phyloP scores from a whole-genome alignment of 2,797 vertebrate species.

The Coccyzus lansbergi region DNA sequence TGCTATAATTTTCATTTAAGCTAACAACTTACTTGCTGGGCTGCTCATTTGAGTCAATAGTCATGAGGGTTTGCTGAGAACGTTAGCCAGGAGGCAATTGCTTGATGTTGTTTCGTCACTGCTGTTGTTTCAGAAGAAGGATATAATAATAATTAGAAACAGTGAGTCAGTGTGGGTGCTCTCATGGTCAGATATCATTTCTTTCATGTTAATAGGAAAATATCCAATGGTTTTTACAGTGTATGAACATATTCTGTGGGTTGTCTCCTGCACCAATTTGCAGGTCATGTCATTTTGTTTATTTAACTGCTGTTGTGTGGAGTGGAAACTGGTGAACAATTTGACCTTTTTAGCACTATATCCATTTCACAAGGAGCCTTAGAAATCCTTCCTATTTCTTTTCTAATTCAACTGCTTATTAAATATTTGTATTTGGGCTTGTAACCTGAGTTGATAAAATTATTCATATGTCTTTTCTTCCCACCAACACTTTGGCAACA shows the following conservation, averaged over 20 bases:
- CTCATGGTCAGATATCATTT: neutral
- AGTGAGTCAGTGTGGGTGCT: neutral
- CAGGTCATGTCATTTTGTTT: neutral
- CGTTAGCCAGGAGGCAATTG: conserved; percentile 14
- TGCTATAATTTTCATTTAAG: conserved; percentile 48
- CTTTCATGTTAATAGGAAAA: conserved; percentile 4
- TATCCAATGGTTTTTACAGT: neutral
- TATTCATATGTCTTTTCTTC: neutral
- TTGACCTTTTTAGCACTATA: conserved; percentile 22
- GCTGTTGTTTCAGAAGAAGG: conserved; percentile 3
- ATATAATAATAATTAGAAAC: conserved; percentile 51
- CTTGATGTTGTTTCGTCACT: neutral
- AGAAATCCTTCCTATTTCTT: neutral
- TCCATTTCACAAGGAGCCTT: neutral
- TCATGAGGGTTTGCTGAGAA: neutral
- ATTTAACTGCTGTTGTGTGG: neutral
- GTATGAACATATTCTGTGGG: neutral
- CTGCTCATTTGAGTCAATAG: conserved; percentile 56
- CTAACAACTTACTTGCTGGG: conserved; percentile 48
- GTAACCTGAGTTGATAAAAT: neutral
- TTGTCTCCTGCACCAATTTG: neutral
- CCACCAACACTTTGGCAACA: neutral
- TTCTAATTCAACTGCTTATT: neutral
- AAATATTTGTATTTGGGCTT: neutral
- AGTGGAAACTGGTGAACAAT: conserved; percentile 20